A percentile compares a stretch with the other conserved stretches of the same genome.
Evolutionary conservation across 1,140 invertebrate genomes (phyloP).

Genomic region (Hetaerina americana): DNA sequence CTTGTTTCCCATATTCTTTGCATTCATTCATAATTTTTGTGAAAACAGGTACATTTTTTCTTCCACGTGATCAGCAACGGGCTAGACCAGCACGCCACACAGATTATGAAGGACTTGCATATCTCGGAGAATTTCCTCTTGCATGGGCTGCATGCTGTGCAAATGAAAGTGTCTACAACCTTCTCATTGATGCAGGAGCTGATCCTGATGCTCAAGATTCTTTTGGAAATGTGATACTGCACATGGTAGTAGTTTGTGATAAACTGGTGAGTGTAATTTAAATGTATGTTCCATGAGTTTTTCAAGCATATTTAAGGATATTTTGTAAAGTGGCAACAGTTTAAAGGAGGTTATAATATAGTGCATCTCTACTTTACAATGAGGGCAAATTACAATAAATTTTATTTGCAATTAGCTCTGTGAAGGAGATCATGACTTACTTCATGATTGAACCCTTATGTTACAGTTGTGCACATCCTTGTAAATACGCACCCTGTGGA

Average conservation of each 20-base stretch:
- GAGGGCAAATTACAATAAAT: no score
- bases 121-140: slow-evolving; percentile 90
- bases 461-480: no score
- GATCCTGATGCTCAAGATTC: slow-evolving; percentile 85
- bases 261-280: slow-evolving; percentile 60
- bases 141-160: slow-evolving; percentile 94
- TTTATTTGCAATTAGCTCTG: no score
- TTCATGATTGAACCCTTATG: no score
- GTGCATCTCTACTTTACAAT: no score
- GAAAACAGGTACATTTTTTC: slow-evolving; percentile 65
- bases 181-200: slow-evolving; percentile 78
- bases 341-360: no score
- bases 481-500: no score
- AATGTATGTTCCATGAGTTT: no score
- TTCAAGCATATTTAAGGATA: no score
- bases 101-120: slow-evolving; percentile 90
- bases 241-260: slow-evolving; percentile 96
- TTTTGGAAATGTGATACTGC: slow-evolving; percentile 91
- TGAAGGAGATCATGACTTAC: no score
- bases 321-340: no score
- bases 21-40: neutral
- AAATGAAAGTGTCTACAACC: slow-evolving; percentile 95
- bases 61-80: slow-evolving; percentile 80
- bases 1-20: no score
- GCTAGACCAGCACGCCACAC: slow-evolving; percentile 58